phyloP scores from a whole-genome alignment of 2,888 invertebrate genomes.

The Corbicula japonica region DNA sequence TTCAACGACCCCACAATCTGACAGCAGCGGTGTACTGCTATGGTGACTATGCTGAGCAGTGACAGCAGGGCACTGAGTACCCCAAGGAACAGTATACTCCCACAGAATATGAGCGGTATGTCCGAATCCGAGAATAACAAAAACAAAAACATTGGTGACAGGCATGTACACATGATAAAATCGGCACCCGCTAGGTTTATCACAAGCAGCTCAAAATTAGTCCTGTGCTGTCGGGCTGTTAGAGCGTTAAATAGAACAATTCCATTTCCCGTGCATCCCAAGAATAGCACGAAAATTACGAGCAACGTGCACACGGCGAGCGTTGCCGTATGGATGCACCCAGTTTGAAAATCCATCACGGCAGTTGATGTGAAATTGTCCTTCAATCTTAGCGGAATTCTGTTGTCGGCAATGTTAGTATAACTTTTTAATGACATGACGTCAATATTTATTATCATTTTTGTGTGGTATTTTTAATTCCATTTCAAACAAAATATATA shows the following conservation, averaged over 20 bases:
- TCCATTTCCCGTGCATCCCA: constrained; percentile 80
- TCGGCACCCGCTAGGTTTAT: constrained; percentile 79
- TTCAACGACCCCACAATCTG: constrained; percentile 72
- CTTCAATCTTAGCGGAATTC: neutral
- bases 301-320: constrained; percentile 80
- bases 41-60: constrained; percentile 76
- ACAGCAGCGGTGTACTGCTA: constrained; percentile 76
- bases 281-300: constrained; percentile 76
- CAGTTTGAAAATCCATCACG: constrained; percentile 51
- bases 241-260: constrained; percentile 76
- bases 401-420: neutral
- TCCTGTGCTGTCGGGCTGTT: constrained; percentile 71
- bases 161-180: constrained; percentile 76
- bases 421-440: neutral
- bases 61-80: constrained; percentile 75
- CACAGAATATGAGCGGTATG: constrained; percentile 76
- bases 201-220: constrained; percentile 76
- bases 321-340: constrained; percentile 79
- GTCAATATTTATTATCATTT: neutral
- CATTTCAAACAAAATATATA: too few relatives aligned
- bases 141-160: constrained; percentile 78
- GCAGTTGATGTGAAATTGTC: neutral
- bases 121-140: constrained; percentile 76
- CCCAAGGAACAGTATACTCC: constrained; percentile 75
- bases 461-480: constrained; percentile 14